These are phyloP conservation scores for Corapipo altera DNA, from an alignment of 2,113 vertebrate genomes.

Conservation along the genomic window DNA sequence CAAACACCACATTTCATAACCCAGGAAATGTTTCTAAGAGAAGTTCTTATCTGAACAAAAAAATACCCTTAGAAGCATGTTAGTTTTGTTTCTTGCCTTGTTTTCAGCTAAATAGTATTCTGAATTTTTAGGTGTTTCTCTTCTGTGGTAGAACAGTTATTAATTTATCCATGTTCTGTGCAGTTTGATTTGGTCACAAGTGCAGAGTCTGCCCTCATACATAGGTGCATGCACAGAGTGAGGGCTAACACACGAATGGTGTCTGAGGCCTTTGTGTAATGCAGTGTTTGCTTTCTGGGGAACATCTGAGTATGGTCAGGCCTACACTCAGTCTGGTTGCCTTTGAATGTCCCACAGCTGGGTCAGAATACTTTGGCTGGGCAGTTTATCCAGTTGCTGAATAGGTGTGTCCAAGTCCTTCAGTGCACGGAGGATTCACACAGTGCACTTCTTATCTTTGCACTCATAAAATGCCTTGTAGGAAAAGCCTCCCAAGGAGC, in stretches of 20 bases:
- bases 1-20: background rate
- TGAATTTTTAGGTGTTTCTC: background rate
- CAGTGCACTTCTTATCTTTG: background rate
- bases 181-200: background rate
- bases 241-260: background rate
- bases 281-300: background rate
- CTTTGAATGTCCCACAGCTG: background rate
- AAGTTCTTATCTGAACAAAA: background rate
- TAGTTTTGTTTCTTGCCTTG: background rate
- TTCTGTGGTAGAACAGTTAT: background rate
- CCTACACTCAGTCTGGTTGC: background rate
- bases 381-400: background rate
- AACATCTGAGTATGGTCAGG: background rate
- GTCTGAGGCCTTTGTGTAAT: background rate
- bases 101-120: background rate
- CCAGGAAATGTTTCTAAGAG: background rate
- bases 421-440: background rate
- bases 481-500: background rate
- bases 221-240: background rate
- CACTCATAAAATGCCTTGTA: no score
- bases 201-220: background rate
- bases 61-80: background rate
- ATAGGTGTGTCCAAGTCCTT: background rate
- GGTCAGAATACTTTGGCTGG: background rate
- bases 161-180: background rate